Base-by-base conservation (phyloP, 2,113 vertebrate genomes). In the Nyctibius bracteatus region DNA sequence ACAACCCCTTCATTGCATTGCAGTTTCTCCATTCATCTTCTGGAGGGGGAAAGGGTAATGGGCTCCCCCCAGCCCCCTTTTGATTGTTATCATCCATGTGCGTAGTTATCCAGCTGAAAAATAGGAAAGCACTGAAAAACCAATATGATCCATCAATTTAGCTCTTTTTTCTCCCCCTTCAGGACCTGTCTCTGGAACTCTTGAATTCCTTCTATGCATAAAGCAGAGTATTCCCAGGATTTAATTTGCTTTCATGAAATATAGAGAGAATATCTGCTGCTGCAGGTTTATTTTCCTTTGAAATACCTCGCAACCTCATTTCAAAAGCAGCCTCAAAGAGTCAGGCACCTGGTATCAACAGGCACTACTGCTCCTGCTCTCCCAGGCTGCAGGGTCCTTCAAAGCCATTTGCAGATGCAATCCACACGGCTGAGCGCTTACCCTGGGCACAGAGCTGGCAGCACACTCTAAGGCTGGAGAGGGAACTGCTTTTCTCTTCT, bases 391-490 rank as follows among this genome's bases (percentile, higher is more conserved):
- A 1, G 15, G 12, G 15, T 25, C 23, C 41, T 72, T 12, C 82
- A 12, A 14, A 61, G 23, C 23, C 14, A 0, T 1, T 1, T 0
- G 3, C 21, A 33, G 61, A 6, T 6, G 9, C 31, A 7, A 14
- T 21, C 12, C 33, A 19, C 3, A 2, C 2, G 7, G 21, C 49
- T 22, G 19, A 43, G 19, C 6, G 0, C 22, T 9, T 2, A 5
- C 22, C 31, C 27, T 15, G 14, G 19, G 35, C n/a, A 65, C 46
- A 10, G 31, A 31, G 24, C 57, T 49, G 62, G 68, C 12, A 80
- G 10, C 46, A 11, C 17, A 1, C 20, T 8, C n/a, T 2, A 12
- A 21, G 35, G 20, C 30, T 85, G 19, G 25, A 51, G 51, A 30
- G 5, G 7, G 35, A 67, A 8, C 22, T 2, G 14, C 0, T 35